Conservation (phyloP, 2,888 invertebrate species). For the Anthophora plumipes region DNA sequence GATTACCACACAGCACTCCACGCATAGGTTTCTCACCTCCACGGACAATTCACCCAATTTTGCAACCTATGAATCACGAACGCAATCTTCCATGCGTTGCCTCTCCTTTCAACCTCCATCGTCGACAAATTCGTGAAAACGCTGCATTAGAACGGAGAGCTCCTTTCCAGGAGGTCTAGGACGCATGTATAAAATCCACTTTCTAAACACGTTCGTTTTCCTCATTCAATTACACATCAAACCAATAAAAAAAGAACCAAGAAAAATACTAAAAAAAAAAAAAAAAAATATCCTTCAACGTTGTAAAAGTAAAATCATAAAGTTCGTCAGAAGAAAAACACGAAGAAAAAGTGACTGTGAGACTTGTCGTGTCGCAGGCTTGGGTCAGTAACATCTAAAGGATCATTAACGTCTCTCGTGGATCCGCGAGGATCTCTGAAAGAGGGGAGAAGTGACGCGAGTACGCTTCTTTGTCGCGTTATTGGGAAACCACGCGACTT, state of each 20-base stretch:
- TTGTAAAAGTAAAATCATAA: background rate
- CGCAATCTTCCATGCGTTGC: constrained; percentile 36
- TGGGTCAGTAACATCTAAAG: constrained; percentile 61
- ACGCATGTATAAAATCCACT: background rate
- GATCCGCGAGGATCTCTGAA: constrained; percentile 30
- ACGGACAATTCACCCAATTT: constrained; percentile 42
- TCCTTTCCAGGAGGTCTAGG: background rate
- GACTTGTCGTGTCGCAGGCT: background rate
- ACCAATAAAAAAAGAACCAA: background rate
- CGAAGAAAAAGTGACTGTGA: background rate
- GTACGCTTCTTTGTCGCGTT: constrained; percentile 29
- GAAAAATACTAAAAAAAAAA: background rate
- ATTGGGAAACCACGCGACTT: constrained; percentile 67
- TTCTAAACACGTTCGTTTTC: background rate
- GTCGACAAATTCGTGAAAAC: background rate
- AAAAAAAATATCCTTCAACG: background rate
- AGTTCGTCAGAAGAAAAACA: too few relatives aligned
- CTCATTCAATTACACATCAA: too few relatives aligned
- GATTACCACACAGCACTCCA: background rate
- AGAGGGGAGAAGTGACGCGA: constrained; percentile 31
- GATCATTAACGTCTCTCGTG: constrained; percentile 62
- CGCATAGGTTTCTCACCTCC: constrained; percentile 28
- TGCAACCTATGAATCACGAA: constrained; percentile 50
- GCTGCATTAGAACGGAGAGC: too few relatives aligned
- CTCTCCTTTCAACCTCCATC: constrained; percentile 16